Base-by-base conservation (phyloP, 2,797 vertebrate species). In the Cheirogaleus major region DNA sequence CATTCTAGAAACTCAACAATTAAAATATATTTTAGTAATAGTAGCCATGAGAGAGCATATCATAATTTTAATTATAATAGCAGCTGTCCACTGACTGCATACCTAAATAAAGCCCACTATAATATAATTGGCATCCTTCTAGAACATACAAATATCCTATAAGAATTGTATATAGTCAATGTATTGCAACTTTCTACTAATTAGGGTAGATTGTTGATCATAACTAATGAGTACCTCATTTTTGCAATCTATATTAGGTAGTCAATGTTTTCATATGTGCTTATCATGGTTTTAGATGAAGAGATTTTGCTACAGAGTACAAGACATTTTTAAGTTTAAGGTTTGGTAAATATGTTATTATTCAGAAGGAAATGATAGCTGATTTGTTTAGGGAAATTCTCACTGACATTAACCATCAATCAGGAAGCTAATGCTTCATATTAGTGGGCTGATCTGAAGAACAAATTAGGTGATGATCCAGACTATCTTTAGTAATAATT, bases 401-500 rank as follows among this genome's bases (percentile, higher is more conserved):
- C 38, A 59, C 57, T 91, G 87, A 59, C 73, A 83, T 91, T 88
- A 94, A 73, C 78, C 59, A 87, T 95, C 45, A 38, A 72, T 91
- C 88, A 95, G 30, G 52, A 88, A 89, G 10, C 25, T 63, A 57
- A 78, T 59, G 18, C 15, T 78, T 86, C 32, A 35, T 91, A 85
- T 93, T 73, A 73, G 59, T 78, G 15, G 65, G 55, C 22, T 83
- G 57, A 91, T 80, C n/a, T 87, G 57, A 91, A 89, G 43, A 97
- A 95, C 35, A 96, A 95, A 96, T 93, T 52, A 87, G 73, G 23
- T 1, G 0, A 55, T 80, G 80, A 72, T 91, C 15, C 91, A 72
- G 27, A 87, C 41, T 87, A 93, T 94, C 69, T 97, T 90, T 85
- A 89, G 72, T 25, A 85, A 93, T 90, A 96, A 96, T 93, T 93